Percentiles rank a stretch among this genome's conserved stretches.
phyloP scores from a whole-genome alignment of 2,113 vertebrate genomes.

The Entelurus aequoreus region DNA sequence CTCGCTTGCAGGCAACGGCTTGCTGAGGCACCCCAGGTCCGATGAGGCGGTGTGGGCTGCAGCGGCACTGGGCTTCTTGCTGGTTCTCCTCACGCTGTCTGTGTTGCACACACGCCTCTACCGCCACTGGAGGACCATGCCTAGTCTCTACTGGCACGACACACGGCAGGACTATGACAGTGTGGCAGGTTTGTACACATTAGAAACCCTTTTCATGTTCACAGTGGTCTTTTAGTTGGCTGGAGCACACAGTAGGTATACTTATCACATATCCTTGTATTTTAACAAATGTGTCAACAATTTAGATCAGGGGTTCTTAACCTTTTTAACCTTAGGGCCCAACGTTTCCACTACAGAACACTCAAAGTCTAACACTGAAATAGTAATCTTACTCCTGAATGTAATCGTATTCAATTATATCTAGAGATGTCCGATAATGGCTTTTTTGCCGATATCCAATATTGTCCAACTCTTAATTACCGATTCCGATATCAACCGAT shows the following conservation, averaged over 20 bases:
- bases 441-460: too few species aligned
- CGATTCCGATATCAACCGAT: too few species aligned
- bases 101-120: constrained; percentile 76
- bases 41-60: constrained; percentile 86
- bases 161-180: constrained; percentile 66
- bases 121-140: constrained; percentile 72
- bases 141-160: constrained; percentile 82
- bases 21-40: constrained; percentile 64
- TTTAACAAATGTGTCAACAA: too few species aligned
- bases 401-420: too few species aligned
- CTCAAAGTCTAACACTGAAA: too few species aligned
- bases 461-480: too few species aligned
- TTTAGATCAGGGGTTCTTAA: not conserved
- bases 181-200: constrained; percentile 57
- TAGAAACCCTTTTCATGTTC: not conserved
- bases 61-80: constrained; percentile 79
- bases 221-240: too few species aligned
- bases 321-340: not conserved
- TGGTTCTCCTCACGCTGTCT: constrained; percentile 75
- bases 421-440: too few species aligned
- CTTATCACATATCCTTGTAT: too few species aligned
- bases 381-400: too few species aligned
- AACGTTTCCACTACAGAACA: too few species aligned
- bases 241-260: too few species aligned
- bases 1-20: not conserved